phyloP scores from a whole-genome alignment of 2,113 vertebrate genomes.

The Australoheros scitulus region DNA sequence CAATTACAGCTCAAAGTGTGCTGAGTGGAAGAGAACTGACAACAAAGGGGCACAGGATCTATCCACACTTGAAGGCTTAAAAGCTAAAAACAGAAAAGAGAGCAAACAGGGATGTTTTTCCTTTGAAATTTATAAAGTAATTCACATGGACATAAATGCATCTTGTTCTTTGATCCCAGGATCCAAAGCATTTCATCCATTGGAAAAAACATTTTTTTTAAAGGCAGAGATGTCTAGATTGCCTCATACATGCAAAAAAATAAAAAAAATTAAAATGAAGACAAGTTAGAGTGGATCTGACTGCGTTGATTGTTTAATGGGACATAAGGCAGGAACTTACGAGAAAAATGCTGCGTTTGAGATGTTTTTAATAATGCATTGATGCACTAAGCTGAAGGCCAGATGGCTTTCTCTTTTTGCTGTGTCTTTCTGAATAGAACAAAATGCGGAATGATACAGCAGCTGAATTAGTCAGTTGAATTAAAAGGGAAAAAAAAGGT shows the following conservation, averaged over 20 bases:
- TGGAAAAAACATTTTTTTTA: neutral
- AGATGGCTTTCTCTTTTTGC: conserved; percentile 24
- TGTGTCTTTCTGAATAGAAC: conserved; percentile 27
- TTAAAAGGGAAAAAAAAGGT: conserved; percentile 29
- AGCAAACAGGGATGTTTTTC: conserved; percentile 37
- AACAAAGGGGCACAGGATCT: conserved; percentile 42
- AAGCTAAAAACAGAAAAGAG: conserved; percentile 45
- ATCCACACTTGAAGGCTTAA: conserved; percentile 43
- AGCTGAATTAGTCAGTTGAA: conserved; percentile 54
- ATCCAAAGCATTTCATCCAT: conserved; percentile 32
- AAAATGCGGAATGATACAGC: conserved; percentile 53
- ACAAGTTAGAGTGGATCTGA: conserved; percentile 38
- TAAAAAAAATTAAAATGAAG: conserved; percentile 4
- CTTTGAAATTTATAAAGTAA: conserved; percentile 12
- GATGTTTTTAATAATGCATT: conserved; percentile 49
- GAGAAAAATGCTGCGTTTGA: conserved; percentile 23
- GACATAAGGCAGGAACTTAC: conserved; percentile 15
- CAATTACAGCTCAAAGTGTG: conserved; percentile 38
- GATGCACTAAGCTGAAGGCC: conserved; percentile 24
- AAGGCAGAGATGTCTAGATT: conserved; percentile 14
- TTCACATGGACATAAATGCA: conserved; percentile 42
- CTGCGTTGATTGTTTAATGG: conserved; percentile 40
- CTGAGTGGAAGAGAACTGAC: conserved; percentile 39
- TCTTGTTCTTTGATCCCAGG: conserved; percentile 32
- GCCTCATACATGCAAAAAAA: conserved; percentile 1